Percentiles rank a stretch among this genome's conserved stretches.
Evolutionary conservation across 2,113 vertebrate species (phyloP).

Genomic region (Python bivittatus): DNA sequence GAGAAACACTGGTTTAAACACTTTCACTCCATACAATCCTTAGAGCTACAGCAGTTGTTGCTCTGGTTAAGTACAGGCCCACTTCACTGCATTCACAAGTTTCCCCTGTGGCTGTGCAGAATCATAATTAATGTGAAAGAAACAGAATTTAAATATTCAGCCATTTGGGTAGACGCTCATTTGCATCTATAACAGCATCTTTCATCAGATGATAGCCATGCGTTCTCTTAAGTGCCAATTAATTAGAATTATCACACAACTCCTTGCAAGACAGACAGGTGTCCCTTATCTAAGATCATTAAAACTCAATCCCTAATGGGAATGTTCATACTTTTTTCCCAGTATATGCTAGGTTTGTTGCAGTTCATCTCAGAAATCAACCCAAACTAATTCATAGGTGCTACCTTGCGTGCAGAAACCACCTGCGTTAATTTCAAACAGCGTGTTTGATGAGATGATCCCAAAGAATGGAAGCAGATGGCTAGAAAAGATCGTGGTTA

Average conservation of each 20-base stretch:
- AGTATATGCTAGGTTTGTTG: not conserved
- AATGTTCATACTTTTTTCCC: accelerated
- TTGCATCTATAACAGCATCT: not conserved
- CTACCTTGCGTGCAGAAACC: not conserved
- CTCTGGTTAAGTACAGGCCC: not conserved
- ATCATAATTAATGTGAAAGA: conserved; percentile 12
- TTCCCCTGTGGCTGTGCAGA: not conserved
- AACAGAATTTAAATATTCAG: not conserved
- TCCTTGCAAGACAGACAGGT: not conserved
- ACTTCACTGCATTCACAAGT: not conserved
- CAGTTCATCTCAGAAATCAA: conserved; percentile 4
- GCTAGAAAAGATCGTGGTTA: not conserved
- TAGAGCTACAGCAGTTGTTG: not conserved
- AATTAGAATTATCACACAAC: conserved; percentile 34
- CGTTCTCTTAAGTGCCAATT: conserved; percentile 18
- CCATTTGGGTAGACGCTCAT: not conserved
- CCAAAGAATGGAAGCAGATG: not conserved
- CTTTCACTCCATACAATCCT: not conserved
- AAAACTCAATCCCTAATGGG: conserved; percentile 3
- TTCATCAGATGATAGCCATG: conserved; percentile 25
- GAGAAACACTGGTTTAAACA: no score
- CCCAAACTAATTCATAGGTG: not conserved
- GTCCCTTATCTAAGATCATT: conserved; percentile 7
- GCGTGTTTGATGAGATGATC: not conserved
- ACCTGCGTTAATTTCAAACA: not conserved